Percentiles rank a stretch among this genome's conserved stretches.
Evolutionary conservation across 2,113 vertebrate genomes (phyloP).

Genomic region (Cinclus cinclus): DNA sequence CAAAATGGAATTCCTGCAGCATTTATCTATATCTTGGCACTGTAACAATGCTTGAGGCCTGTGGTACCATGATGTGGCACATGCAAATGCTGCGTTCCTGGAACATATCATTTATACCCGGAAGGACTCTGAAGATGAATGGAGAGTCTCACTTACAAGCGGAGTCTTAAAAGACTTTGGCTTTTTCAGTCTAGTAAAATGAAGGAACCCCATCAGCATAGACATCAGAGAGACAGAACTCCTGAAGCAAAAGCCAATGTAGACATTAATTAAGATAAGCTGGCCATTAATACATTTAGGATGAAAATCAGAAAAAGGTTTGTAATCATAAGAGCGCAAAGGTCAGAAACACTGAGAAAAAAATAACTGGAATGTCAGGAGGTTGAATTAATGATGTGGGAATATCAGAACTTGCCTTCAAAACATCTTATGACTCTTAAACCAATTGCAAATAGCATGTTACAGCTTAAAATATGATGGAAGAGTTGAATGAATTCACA

Average conservation of each 20-base stretch:
- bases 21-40: neutral
- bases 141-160: neutral
- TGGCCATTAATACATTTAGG: neutral
- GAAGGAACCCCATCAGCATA: neutral
- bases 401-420: neutral
- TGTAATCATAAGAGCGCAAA: neutral
- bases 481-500: neutral
- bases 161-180: neutral
- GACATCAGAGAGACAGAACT: neutral
- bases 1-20: neutral
- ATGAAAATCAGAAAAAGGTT: neutral
- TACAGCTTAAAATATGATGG: neutral
- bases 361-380: neutral
- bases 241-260: neutral
- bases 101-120: neutral
- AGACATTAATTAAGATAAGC: neutral
- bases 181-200: neutral
- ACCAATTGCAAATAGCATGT: neutral
- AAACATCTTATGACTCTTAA: neutral
- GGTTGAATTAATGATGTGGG: neutral
- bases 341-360: neutral
- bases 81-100: neutral
- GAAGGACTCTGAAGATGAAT: neutral
- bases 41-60: neutral
- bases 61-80: neutral